phyloP scores from a whole-genome alignment of 2,797 vertebrate genomes.

The Gymnoscopelus braueri region DNA sequence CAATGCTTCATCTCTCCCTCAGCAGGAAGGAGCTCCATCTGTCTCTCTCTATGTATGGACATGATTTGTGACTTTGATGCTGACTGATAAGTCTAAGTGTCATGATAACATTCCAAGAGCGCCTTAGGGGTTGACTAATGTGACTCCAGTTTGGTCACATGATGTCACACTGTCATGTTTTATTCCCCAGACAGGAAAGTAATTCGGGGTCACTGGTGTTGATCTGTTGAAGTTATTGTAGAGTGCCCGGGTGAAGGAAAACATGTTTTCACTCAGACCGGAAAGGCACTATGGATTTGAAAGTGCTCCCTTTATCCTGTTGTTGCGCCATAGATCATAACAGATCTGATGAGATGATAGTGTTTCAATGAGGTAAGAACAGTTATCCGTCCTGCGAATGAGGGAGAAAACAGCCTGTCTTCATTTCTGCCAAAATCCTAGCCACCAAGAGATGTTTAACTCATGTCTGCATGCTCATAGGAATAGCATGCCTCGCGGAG shows the following conservation, averaged over 20 bases:
- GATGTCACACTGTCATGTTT: constrained; percentile 46
- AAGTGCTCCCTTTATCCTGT: constrained; percentile 40
- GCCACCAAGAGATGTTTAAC: constrained; percentile 26
- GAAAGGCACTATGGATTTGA: constrained; percentile 42
- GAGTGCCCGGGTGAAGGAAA: constrained; percentile 37
- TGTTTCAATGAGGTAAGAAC: constrained; percentile 18
- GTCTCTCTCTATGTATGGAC: constrained; percentile 16
- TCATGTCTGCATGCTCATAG: background rate
- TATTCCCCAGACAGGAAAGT: constrained; percentile 6
- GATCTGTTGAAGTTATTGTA: constrained; percentile 30
- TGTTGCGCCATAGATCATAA: constrained; percentile 25
- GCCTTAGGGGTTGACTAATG: constrained; percentile 43
- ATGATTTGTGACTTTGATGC: constrained; percentile 46
- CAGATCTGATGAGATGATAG: constrained; percentile 27
- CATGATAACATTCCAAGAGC: constrained; percentile 37
- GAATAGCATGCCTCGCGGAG: background rate
- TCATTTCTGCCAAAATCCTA: constrained; percentile 1
- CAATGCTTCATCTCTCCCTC: background rate
- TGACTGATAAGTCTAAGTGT: constrained; percentile 37
- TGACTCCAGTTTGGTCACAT: constrained; percentile 12
- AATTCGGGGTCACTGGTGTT: constrained; percentile 7
- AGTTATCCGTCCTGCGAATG: constrained; percentile 4
- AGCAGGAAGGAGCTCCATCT: constrained; percentile 6
- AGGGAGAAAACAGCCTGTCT: constrained; percentile 22
- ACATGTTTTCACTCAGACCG: constrained; percentile 48